Evolutionary conservation across 2,888 invertebrate genomes (phyloP).

Genomic region (Hedychridium roseum): DNA sequence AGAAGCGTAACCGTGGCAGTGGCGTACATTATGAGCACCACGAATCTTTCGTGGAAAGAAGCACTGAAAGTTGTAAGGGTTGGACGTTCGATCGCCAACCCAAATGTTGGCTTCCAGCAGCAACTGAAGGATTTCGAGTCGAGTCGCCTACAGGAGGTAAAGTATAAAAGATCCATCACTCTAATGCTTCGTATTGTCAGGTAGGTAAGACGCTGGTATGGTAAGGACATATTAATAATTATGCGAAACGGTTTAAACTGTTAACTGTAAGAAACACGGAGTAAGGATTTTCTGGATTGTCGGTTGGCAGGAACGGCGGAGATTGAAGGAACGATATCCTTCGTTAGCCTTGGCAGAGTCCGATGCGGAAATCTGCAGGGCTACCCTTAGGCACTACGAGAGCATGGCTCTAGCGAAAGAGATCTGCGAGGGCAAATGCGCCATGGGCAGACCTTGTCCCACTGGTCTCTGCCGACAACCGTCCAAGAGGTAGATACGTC

Average conservation of each 20-base stretch:
- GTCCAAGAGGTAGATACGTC: constrained; percentile 63
- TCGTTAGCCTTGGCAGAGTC: constrained; percentile 76
- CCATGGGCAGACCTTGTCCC: constrained; percentile 84
- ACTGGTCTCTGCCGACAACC: constrained; percentile 74
- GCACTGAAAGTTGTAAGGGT: constrained; percentile 92
- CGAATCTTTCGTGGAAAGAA: constrained; percentile 89
- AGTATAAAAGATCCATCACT: no score
- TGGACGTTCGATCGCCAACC: constrained; percentile 92
- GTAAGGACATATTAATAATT: no score
- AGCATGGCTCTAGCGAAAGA: constrained; percentile 79
- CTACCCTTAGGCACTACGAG: constrained; percentile 85
- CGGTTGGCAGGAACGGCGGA: constrained; percentile 85
- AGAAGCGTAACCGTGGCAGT: constrained; percentile 95
- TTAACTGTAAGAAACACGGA: no score
- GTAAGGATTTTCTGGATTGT: no score
- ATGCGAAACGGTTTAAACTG: no score
- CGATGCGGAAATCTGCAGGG: constrained; percentile 79
- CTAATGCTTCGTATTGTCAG: no score
- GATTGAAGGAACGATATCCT: constrained; percentile 85
- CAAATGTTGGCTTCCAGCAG: constrained; percentile 93
- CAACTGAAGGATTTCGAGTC: constrained; percentile 93
- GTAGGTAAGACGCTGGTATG: no score
- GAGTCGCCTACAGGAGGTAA: constrained; percentile 81
- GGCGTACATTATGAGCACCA: constrained; percentile 96
- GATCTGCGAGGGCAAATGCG: constrained; percentile 88